A percentile compares a stretch with the other conserved stretches of the same genome.
Conservation (phyloP, 2,113 vertebrate genomes). For the Tyto alba region DNA sequence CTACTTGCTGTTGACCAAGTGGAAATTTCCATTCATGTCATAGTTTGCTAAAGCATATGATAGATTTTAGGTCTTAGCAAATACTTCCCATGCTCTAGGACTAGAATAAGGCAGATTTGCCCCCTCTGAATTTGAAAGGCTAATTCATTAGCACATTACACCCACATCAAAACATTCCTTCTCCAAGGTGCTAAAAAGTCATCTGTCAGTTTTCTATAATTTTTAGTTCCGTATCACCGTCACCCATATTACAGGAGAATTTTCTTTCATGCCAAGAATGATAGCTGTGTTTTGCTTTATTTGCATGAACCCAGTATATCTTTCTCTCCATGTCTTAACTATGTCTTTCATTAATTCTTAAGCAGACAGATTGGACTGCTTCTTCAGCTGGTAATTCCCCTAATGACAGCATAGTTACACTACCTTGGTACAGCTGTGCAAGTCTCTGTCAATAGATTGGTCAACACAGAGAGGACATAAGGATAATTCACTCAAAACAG, state of each 20-base stretch:
- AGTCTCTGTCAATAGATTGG: neutral
- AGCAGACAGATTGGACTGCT: neutral
- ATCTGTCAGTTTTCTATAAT: constrained; percentile 40
- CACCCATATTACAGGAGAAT: neutral
- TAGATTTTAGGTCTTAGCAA: neutral
- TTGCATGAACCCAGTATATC: neutral
- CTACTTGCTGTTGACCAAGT: neutral
- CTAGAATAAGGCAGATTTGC: neutral
- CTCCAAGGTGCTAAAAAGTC: constrained; percentile 38
- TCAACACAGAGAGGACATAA: neutral
- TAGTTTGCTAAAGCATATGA: neutral
- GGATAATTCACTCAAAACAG: neutral
- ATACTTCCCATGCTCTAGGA: neutral
- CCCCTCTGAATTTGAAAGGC: constrained; percentile 51
- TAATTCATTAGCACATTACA: constrained; percentile 61
- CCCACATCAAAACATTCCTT: constrained; percentile 51
- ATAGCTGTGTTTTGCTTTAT: neutral
- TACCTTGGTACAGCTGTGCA: neutral
- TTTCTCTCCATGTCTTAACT: neutral
- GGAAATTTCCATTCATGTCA: neutral
- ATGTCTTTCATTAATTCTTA: neutral
- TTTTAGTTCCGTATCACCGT: constrained; percentile 1
- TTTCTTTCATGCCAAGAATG: neutral
- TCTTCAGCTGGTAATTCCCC: neutral
- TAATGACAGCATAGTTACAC: neutral